Evolutionary conservation across 1,140 invertebrate species (phyloP).

Genomic region (Trichonephila clavipes): DNA sequence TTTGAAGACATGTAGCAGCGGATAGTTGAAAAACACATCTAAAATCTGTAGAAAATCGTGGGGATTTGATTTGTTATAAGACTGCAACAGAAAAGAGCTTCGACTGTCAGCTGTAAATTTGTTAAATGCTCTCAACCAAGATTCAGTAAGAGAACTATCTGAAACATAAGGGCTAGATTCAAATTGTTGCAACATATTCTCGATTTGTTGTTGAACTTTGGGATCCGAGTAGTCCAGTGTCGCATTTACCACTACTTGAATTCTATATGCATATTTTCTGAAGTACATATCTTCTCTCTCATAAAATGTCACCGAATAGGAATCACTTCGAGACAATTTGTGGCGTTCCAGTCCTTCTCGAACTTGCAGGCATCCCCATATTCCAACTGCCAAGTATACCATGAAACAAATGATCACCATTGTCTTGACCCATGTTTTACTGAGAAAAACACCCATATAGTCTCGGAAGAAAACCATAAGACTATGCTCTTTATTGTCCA

Average conservation of each 20-base stretch:
- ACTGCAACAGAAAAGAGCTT: constrained; percentile 84
- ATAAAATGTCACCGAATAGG: constrained; percentile 94
- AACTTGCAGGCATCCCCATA: constrained; percentile 92
- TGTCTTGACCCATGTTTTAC: constrained; percentile 88
- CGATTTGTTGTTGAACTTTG: constrained; percentile 88
- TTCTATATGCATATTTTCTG: constrained; percentile 93
- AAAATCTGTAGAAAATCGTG: constrained; percentile 88
- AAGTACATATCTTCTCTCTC: constrained; percentile 94
- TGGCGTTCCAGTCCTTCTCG: constrained; percentile 93
- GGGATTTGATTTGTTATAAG: constrained; percentile 88
- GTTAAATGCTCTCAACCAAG: constrained; percentile 93
- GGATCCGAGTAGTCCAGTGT: constrained; percentile 92
- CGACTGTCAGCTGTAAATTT: constrained; percentile 88
- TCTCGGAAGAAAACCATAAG: constrained; percentile 95
- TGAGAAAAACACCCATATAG: constrained; percentile 88
- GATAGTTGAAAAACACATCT: constrained; percentile 83
- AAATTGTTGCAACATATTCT: constrained; percentile 88
- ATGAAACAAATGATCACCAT: constrained; percentile 90
- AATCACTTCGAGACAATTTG: constrained; percentile 92
- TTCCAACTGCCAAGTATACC: constrained; percentile 90
- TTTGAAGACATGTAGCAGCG: constrained; percentile 85
- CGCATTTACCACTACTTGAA: constrained; percentile 93
- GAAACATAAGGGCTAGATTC: constrained; percentile 90
- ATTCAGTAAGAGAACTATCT: constrained; percentile 90
- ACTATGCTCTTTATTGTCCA: constrained; percentile 92